Base-by-base conservation (phyloP, 2,113 vertebrate species). In the Origma solitaria region DNA sequence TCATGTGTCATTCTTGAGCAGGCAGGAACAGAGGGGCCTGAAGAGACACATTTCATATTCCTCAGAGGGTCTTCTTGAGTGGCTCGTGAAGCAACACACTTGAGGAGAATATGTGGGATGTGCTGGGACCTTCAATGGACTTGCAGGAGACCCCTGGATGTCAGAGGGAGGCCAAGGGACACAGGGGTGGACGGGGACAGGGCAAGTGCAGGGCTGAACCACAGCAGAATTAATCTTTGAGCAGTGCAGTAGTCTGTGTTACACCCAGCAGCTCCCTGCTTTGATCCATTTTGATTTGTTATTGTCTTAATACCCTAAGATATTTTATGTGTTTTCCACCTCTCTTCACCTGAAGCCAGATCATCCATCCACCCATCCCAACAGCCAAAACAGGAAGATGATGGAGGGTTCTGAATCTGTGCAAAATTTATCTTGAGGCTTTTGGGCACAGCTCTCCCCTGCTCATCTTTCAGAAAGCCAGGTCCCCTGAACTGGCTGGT, bases 231-330 rank as follows among this genome's bases (percentile, higher is more conserved):
- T 78, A 31, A 62, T 71, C 56, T 84, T 56, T 31, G 33, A 58
- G n/a, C 47, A 64, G 44, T 62, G 35, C 50, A 40, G 30, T 10
- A 56, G 60, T n/a, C 69, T 75, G 22, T 49, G 35, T 33, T 82
- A 75, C 18, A 89, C 33, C 33, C 35, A 71, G 56, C 71, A 92
- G 64, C 40, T 87, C 54, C 51, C 38, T 89, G 35, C 64, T 95
- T 91, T 89, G 35, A 58, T 86, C 44, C 17, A 10, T 56, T 94
- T 91, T 75, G 60, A 79, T 91, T 94, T 82, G 38, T 71, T 91
- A 75, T 16, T 82, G 33, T 31, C 78, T 75, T 82, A 68, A 81
- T 57, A 65, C 8, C 14, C 45, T 21, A 18, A 92, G 25, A 45
- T 66, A 70, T 27, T 86, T 83, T 27, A 70, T 30, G 4, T 45